Evolutionary conservation across 2,113 vertebrate genomes (phyloP).

Genomic region (Rhinoderma darwinii): DNA sequence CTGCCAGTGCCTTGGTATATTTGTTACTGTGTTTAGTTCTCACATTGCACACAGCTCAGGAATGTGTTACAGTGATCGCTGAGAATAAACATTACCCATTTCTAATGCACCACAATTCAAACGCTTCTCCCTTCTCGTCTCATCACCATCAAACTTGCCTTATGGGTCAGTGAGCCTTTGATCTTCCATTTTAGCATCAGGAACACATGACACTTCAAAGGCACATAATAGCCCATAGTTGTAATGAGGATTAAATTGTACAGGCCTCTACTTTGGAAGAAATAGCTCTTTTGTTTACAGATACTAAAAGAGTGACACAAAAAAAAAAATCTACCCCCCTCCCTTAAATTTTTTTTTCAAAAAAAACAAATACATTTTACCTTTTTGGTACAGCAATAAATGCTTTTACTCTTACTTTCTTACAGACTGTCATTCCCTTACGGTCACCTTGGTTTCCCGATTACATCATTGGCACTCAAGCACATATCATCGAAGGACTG

Average conservation of each 20-base stretch:
- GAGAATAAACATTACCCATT: constrained; percentile 52
- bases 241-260: constrained; percentile 56
- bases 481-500: not conserved
- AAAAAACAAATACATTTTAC: not conserved
- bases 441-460: constrained; percentile 31
- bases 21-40: constrained; percentile 24
- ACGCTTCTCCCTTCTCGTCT: constrained; percentile 53
- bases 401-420: not conserved
- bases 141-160: constrained; percentile 52
- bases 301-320: not conserved
- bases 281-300: constrained; percentile 34
- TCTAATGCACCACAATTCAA: constrained; percentile 51
- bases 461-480: constrained; percentile 29
- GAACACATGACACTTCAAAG: constrained; percentile 58
- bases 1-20: constrained; percentile 29
- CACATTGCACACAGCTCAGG: constrained; percentile 38
- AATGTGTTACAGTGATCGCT: constrained; percentile 49
- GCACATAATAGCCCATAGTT: constrained; percentile 50
- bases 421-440: constrained; percentile 16
- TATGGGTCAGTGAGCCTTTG: constrained; percentile 55
- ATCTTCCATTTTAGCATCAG: constrained; percentile 58
- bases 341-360: no score
- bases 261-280: constrained; percentile 29
- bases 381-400: not conserved
- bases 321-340: no score